Percentiles rank a stretch among this genome's conserved stretches.
These are phyloP conservation scores for Nothura maculosa DNA, from an alignment of 2,797 vertebrate genomes.

Conservation along the genomic window DNA sequence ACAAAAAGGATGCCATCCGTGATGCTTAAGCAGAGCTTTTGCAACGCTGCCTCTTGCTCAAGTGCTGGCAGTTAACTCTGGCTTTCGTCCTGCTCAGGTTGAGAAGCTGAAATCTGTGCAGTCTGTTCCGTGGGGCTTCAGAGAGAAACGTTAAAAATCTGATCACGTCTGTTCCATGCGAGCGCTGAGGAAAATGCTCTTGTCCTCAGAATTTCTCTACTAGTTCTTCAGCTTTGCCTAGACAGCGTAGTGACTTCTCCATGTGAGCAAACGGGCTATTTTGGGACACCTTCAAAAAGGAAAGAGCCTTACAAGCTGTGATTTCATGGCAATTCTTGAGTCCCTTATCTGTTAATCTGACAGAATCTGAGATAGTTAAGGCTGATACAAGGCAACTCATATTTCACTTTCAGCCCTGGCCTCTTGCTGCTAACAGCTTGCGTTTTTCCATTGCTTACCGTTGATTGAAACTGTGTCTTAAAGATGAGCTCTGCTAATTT, in stretches of 20 bases:
- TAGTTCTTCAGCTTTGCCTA: slow-evolving; percentile 6
- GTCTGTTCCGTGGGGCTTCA: slow-evolving; percentile 48
- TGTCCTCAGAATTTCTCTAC: slow-evolving; percentile 28
- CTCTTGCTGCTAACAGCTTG: background rate
- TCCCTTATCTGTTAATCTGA: background rate
- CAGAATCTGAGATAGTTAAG: background rate
- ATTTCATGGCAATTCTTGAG: background rate
- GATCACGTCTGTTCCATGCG: background rate
- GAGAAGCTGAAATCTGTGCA: slow-evolving; percentile 38
- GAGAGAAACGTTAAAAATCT: slow-evolving; percentile 23
- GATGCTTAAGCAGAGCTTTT: background rate
- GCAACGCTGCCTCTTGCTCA: background rate
- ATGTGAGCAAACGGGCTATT: background rate
- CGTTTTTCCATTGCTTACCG: background rate
- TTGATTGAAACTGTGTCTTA: background rate
- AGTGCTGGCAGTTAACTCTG: slow-evolving; percentile 40
- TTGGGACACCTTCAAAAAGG: background rate
- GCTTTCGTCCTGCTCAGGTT: background rate
- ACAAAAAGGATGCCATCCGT: slow-evolving; percentile 6
- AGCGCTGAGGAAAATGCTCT: slow-evolving; percentile 17
- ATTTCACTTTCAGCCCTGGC: background rate
- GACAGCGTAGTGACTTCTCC: background rate
- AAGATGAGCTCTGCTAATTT: background rate
- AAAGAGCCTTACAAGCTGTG: background rate
- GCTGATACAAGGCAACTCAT: background rate